Conservation (phyloP, 2,797 vertebrate species). For the Hydrocynus forskahlii region DNA sequence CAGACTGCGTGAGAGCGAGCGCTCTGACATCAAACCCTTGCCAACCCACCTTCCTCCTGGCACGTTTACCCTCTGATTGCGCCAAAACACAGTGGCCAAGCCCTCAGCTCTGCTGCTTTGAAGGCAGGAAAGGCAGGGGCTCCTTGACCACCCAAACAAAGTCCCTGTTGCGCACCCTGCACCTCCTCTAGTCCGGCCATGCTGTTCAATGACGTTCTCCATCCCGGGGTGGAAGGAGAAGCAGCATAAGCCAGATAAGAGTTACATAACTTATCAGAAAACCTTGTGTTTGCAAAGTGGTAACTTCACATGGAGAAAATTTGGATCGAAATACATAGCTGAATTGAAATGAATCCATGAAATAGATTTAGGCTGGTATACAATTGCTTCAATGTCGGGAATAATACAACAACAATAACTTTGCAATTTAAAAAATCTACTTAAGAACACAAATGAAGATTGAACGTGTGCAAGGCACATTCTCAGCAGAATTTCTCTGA, state of each 20-base stretch:
- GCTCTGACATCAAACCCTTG: slow-evolving; percentile 43
- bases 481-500: no score
- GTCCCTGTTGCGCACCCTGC: slow-evolving; percentile 15
- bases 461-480: no score
- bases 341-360: no score
- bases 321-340: no score
- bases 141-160: slow-evolving; percentile 42
- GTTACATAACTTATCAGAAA: not conserved
- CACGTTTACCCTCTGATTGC: slow-evolving; percentile 34
- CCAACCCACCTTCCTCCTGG: slow-evolving; percentile 42
- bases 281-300: not conserved
- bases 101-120: slow-evolving; percentile 37
- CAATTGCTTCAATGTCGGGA: no score
- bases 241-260: not conserved
- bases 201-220: slow-evolving; percentile 15
- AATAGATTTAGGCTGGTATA: no score
- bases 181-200: slow-evolving; percentile 10
- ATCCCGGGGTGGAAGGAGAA: not conserved
- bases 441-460: no score
- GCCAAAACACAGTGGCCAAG: slow-evolving; percentile 48
- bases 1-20: slow-evolving; percentile 17
- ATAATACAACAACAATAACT: no score
- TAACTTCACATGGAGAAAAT: not conserved
- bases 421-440: no score
- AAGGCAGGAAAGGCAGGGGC: slow-evolving; percentile 48